These are phyloP conservation scores for Numida meleagris DNA, from an alignment of 2,113 vertebrate species.

Conservation along the genomic window DNA sequence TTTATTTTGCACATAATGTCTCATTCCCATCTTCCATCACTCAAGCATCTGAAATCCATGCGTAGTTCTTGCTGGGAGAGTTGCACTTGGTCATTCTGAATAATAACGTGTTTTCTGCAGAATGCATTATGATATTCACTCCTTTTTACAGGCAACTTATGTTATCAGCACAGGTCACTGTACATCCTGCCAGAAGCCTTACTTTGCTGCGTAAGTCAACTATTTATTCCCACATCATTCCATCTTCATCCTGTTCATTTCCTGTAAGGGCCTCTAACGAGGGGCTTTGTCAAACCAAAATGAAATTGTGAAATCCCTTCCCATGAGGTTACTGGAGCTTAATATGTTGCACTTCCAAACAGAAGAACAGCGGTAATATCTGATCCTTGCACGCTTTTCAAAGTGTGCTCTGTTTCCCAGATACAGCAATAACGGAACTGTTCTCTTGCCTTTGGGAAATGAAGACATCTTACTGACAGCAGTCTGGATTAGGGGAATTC, in stretches of 20 bases:
- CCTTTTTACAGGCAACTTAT: neutral
- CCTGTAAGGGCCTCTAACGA: neutral
- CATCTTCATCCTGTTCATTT: neutral
- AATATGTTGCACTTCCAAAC: neutral
- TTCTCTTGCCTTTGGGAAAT: neutral
- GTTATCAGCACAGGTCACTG: neutral
- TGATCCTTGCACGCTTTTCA: neutral
- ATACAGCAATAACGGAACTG: neutral
- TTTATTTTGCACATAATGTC: neutral
- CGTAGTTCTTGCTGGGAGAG: neutral
- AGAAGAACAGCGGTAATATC: neutral
- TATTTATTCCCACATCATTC: neutral
- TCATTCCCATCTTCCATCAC: neutral
- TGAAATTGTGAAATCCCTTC: neutral
- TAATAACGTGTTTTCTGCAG: neutral
- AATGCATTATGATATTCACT: neutral
- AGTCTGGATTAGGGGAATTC: neutral
- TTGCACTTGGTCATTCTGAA: neutral
- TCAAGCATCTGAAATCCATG: rapidly evolving
- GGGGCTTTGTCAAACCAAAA: neutral
- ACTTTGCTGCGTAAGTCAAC: neutral
- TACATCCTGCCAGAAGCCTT: neutral
- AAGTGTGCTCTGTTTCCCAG: neutral
- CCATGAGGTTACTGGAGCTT: neutral
- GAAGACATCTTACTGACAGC: neutral